A percentile compares a stretch with the other conserved stretches of the same genome.
Evolutionary conservation across 2,888 invertebrate species (phyloP).

Genomic region (Apamea epomidion): DNA sequence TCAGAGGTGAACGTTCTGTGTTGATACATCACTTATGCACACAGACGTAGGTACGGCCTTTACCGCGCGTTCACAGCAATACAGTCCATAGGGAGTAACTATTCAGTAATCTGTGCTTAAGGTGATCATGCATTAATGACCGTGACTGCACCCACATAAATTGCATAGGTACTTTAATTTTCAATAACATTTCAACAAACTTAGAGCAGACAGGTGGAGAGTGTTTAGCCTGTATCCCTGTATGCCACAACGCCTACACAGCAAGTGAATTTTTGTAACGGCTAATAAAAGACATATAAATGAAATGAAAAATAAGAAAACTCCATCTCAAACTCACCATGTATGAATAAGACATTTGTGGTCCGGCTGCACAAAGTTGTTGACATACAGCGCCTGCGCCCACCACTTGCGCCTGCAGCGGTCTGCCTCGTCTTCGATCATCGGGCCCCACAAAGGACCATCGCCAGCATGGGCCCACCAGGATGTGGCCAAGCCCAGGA

Average conservation of each 20-base stretch:
- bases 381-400: constrained; percentile 77
- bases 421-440: constrained; percentile 69
- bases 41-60: too few relatives aligned
- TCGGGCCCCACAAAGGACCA: constrained; percentile 77
- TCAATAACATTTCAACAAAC: not conserved
- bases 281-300: not conserved
- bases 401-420: constrained; percentile 78
- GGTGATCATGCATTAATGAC: too few relatives aligned
- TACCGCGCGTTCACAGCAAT: too few relatives aligned
- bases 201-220: not conserved
- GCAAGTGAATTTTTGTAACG: too few relatives aligned
- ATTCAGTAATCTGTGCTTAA: too few relatives aligned
- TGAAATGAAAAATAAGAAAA: not conserved
- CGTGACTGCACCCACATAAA: too few relatives aligned
- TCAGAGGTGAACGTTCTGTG: too few relatives aligned
- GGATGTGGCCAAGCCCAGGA: constrained; percentile 74
- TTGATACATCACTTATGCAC: too few relatives aligned
- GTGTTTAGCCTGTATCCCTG: not conserved
- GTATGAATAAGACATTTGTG: constrained; percentile 78
- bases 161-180: too few relatives aligned
- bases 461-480: constrained; percentile 76
- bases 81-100: too few relatives aligned
- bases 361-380: constrained; percentile 76
- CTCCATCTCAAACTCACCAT: constrained; percentile 71
- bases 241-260: not conserved